Percentiles rank a stretch among this genome's conserved stretches.
Evolutionary conservation across 35 echinoderm and acorn worm species (phyloP).

Genomic region (Stichopus chloronotus): DNA sequence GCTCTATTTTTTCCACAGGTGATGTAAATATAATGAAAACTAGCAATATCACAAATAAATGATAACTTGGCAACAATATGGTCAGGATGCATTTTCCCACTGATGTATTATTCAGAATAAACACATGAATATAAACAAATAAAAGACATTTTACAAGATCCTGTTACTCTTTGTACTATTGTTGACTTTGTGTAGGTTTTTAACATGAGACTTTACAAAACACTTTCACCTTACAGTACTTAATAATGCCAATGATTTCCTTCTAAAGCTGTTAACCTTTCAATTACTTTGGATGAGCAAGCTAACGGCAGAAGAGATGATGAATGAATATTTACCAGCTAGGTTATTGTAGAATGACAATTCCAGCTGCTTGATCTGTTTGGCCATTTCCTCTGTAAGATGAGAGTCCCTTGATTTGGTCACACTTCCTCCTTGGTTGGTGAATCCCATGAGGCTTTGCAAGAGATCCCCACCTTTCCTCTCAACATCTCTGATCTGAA

Average conservation of each 20-base stretch:
- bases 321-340: slow-evolving; percentile 70
- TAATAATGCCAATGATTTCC: not conserved
- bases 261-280: not conserved
- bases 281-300: not conserved
- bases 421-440: not conserved
- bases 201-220: too few species aligned
- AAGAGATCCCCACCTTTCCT: slow-evolving; percentile 2
- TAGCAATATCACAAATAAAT: too few species aligned
- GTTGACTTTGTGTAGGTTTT: too few species aligned
- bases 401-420: not conserved
- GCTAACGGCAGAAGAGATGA: not conserved
- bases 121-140: too few species aligned
- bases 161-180: too few species aligned
- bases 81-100: too few species aligned
- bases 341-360: slow-evolving; percentile 83
- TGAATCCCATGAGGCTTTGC: slow-evolving; percentile 38
- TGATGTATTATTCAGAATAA: too few species aligned
- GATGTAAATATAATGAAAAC: too few species aligned
- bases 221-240: not conserved
- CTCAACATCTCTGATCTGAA: slow-evolving; percentile 73
- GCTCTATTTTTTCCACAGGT: too few species aligned
- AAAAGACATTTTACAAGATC: too few species aligned
- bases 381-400: slow-evolving; percentile 61
- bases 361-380: slow-evolving; percentile 56
- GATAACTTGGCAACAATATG: too few species aligned